Evolutionary conservation across 2,113 vertebrate species (phyloP).

Genomic region (Ictalurus furcatus): DNA sequence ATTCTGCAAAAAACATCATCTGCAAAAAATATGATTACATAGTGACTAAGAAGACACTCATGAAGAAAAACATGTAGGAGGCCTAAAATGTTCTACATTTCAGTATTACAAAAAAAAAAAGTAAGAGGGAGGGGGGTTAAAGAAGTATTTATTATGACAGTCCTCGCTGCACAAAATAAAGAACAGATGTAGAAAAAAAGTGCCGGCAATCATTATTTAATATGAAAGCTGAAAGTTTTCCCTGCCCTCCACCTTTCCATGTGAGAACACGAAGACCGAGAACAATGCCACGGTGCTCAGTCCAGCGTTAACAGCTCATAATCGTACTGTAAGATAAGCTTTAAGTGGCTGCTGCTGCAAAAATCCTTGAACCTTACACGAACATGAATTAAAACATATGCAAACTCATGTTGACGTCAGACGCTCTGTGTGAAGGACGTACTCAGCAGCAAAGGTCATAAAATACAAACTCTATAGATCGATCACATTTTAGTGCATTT

Average conservation of each 20-base stretch:
- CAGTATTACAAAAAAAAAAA: conserved; percentile 59
- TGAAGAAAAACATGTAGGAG: conserved; percentile 52
- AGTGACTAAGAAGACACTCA: conserved; percentile 45
- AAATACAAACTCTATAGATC: conserved; percentile 54
- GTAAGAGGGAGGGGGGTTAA: background rate
- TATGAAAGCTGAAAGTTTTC: conserved; percentile 63
- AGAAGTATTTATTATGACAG: conserved; percentile 59
- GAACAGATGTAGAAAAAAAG: conserved; percentile 58
- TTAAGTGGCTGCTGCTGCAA: conserved; percentile 58
- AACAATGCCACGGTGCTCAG: conserved; percentile 61
- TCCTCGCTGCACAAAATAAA: conserved; percentile 60
- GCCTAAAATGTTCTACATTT: conserved; percentile 64
- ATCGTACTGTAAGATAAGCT: conserved; percentile 38
- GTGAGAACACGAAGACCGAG: conserved; percentile 50
- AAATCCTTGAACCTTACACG: conserved; percentile 51
- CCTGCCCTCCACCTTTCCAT: conserved; percentile 56
- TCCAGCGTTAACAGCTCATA: conserved; percentile 7
- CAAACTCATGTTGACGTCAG: conserved; percentile 35
- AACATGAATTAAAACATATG: conserved; percentile 51
- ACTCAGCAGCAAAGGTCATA: conserved; percentile 51
- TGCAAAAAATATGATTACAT: conserved; percentile 32
- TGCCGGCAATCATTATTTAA: conserved; percentile 65
- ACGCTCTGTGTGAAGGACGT: conserved; percentile 39
- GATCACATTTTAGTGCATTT: conserved; percentile 70
- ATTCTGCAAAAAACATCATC: conserved; percentile 26